These are phyloP conservation scores for Unio delphinus DNA, from an alignment of 2,888 invertebrate genomes.

Conservation along the genomic window DNA sequence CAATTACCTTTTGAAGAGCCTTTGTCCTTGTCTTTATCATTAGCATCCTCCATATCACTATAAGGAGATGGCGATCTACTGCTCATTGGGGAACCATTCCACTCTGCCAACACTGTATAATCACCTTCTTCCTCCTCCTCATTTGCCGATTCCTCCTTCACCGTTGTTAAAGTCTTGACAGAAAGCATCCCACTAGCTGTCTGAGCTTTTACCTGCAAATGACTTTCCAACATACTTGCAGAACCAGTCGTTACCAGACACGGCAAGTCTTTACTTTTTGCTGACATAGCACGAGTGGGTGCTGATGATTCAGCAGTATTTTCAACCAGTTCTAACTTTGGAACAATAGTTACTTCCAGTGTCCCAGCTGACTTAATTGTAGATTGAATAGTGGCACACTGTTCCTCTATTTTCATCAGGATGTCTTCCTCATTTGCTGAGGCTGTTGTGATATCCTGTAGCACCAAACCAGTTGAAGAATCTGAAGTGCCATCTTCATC, in stretches of 20 bases:
- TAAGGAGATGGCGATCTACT: constrained; percentile 1
- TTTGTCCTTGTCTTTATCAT: constrained; percentile 4
- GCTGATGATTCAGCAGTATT: not conserved
- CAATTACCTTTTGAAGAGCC: too few relatives aligned
- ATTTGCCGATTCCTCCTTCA: constrained; percentile 8
- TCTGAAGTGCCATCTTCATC: constrained; percentile 16
- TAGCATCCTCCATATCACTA: constrained; percentile 15
- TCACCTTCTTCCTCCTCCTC: constrained; percentile 46
- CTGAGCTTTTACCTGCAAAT: not conserved
- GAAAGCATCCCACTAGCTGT: constrained; percentile 5
- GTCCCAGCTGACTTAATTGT: too few relatives aligned
- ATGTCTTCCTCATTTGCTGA: constrained; percentile 32
- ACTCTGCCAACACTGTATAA: constrained; percentile 63
- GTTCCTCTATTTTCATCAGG: constrained; percentile 73
- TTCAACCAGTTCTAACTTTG: too few relatives aligned
- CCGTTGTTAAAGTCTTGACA: not conserved
- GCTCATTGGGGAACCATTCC: constrained; percentile 31
- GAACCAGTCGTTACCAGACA: too few relatives aligned
- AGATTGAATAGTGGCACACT: constrained; percentile 73
- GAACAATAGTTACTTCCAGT: too few relatives aligned
- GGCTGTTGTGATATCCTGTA: not conserved
- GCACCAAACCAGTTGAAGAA: too few relatives aligned
- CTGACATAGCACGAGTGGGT: too few relatives aligned
- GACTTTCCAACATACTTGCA: too few relatives aligned
- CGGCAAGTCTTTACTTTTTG: too few relatives aligned